Base-by-base conservation (phyloP, 2,888 invertebrate genomes). In the Brachyptera putata region DNA sequence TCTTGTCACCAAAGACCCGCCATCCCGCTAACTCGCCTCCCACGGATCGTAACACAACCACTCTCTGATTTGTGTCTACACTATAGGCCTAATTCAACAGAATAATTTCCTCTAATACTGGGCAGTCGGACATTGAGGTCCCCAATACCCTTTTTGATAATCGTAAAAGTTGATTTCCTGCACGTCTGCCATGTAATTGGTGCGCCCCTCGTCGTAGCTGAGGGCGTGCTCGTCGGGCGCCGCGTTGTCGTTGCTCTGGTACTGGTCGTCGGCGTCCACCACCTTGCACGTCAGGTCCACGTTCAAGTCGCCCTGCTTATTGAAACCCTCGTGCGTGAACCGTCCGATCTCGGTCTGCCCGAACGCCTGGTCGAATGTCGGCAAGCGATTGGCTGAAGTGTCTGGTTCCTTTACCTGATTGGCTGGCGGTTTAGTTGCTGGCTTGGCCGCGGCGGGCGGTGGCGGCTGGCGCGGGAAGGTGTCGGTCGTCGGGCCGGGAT, bases 331-430 rank as follows among this genome's bases (percentile, higher is more conserved):
- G 30, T 66, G 63, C n/a, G 87, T 85, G 68, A 90, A 91, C 65
- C 88, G 84, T n/a, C 91, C 91, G 65, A 91, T 87, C 75, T 90
- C 91, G 22, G 91, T 91, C 25, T 89, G 88, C 24, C 91, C 91
- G 72, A 91, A 91, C 1, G 91, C 89, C 75, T 90, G 90, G 71
- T 89, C 89, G 71, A 91, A 91, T 48, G 89, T 89, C 4, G 89
- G 89, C 61, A 90, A 73, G 4, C 89, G 87, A 58, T 53, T 53
- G 21, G 53, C 34, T 18, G 43, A 3, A 16, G 43, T 11, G 4
- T 43, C 18, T 5, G 53, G 4, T 11, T 53, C 37, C 18, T 53
- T 53, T 36, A 53, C 53, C 53, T 53, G 53, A 30, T 5, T 53
- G 4, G 53, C n/a, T n/a, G 21, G 2, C 16, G 7, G 30, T 16